Evolutionary conservation across 2,113 vertebrate species (phyloP), one percentile per base, ranked within the genome.

Genomic region (Zonotrichia leucophrys): DNA sequence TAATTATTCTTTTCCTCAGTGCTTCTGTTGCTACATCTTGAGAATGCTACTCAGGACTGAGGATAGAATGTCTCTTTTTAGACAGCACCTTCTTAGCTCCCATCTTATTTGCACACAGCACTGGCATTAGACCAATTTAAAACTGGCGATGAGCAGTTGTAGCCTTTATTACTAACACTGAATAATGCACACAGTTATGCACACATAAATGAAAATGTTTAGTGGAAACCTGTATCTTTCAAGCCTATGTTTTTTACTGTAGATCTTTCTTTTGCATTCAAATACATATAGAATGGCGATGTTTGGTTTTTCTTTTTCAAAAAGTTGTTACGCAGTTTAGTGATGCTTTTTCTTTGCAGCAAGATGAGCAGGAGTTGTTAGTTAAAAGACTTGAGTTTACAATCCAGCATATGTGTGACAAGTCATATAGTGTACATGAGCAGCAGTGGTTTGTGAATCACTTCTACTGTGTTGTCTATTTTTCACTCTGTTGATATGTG

Each of bases 21-120:
- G 82, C 87, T 95, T 95, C 90, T 93, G 79, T 89, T 72, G 42
- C 64, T 93, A 17, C 44, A 12, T 80, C 63, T 90, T 86, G 55
- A 74, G 67, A 79, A 52, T 55, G 25, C 63, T 79, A 53, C 78
- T 76, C 21, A 41, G 37, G 58, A 52, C 67, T 64, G n/a, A 68
- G 20, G 62, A n/a, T 10, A 74, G 85, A 80, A 83, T 58, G 17
- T 23, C 17, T 77, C 53, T 44, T 87, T 87, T 88, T 58, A 86
- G 50, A 74, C 41, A 37, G 47, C 3, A 66, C 4, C 13, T 91
- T 33, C 46, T 58, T 50, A 88, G 11, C 9, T 88, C 7, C 21
- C 21, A 18, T 62, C 53, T 60, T 31, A 79, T 37, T 96, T 93
- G 84, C 35, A 63, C 15, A 21, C 7, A 85, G 28, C 31, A 47